Base-by-base conservation (phyloP, 2,113 vertebrate genomes). In the Antidorcas marsupialis region DNA sequence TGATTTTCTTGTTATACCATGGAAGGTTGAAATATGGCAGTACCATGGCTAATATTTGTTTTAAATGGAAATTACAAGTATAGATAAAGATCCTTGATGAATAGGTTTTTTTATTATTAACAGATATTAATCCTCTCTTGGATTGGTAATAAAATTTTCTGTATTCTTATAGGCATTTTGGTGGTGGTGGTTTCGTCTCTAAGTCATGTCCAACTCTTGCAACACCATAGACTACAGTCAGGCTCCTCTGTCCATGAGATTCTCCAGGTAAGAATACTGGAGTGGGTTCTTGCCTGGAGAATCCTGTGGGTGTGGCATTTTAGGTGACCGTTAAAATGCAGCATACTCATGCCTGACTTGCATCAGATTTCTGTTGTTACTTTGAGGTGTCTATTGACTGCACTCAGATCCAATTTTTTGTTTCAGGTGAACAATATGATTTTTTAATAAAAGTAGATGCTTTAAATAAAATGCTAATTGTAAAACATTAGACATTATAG, bases 41-140 rank as follows among this genome's bases (percentile, higher is more conserved):
- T 36, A 2, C 55, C 33, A 89, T 60, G 17, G 36, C 28, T 94
- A 83, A 28, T 67, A 87, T 92, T 15, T 94, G 74, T n/a, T 87
- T 78, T 95, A 89, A 87, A 23, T 87, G 21, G 91, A 97, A 95
- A 86, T 74, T 59, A 76, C 43, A 89, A 89, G 71, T 36, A 59
- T 13, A 87, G 43, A 43, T 64, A 96, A 94, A 82, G 39, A 91
- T 81, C 30, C 21, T 74, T 95, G 23, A 7, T 90, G 21, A 88
- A 85, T 14, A 91, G 64, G 45, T 7, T 57, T 91, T 84, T 84
- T 96, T 82, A 59, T 87, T 85, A 45, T 87, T 92, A 78, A 52
- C 3, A 85, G 79, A 13, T 94, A 33, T 71, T 67, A 92, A 50
- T 79, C n/a, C 23, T 82, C 3, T n/a, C 33, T 91, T 87, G 62